phyloP scores from a whole-genome alignment of 2,888 invertebrate genomes.

The Tachystola acroxantha region DNA sequence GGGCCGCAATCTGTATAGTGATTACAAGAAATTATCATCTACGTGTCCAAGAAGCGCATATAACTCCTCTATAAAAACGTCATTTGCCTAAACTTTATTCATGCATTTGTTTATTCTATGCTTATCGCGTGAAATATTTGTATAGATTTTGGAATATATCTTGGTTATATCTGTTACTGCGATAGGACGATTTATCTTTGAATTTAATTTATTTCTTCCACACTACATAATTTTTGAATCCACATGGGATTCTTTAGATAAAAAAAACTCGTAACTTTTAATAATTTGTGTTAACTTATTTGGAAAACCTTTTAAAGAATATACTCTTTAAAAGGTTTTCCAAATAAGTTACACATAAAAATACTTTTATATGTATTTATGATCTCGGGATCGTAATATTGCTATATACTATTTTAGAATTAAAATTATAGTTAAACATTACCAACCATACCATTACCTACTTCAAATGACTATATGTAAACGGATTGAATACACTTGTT shows the following conservation, averaged over 20 bases:
- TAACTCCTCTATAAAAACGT: conserved; percentile 58
- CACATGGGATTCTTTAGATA: neutral
- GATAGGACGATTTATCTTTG: conserved; percentile 21
- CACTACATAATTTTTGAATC: neutral
- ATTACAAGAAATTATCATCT: conserved; percentile 60
- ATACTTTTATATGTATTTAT: too few relatives aligned
- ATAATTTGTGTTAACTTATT: too few relatives aligned
- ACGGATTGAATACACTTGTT: too few relatives aligned
- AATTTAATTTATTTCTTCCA: conserved; percentile 37
- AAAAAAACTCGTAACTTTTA: neutral
- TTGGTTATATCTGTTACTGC: conserved; percentile 9
- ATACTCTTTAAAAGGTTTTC: too few relatives aligned
- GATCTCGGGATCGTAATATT: too few relatives aligned
- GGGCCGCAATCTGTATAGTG: conserved; percentile 17
- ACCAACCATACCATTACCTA: too few relatives aligned
- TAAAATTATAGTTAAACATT: too few relatives aligned
- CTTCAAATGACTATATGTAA: too few relatives aligned
- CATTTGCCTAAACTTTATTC: conserved; percentile 56
- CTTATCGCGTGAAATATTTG: conserved; percentile 49
- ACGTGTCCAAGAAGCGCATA: conserved; percentile 44
- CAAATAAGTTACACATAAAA: too few relatives aligned
- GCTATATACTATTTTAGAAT: too few relatives aligned
- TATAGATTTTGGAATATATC: conserved; percentile 33
- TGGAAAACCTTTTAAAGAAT: too few relatives aligned
- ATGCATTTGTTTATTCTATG: conserved; percentile 57